Evolutionary conservation across 2,797 vertebrate species (phyloP).

Genomic region (Macrochelys suwanniensis): DNA sequence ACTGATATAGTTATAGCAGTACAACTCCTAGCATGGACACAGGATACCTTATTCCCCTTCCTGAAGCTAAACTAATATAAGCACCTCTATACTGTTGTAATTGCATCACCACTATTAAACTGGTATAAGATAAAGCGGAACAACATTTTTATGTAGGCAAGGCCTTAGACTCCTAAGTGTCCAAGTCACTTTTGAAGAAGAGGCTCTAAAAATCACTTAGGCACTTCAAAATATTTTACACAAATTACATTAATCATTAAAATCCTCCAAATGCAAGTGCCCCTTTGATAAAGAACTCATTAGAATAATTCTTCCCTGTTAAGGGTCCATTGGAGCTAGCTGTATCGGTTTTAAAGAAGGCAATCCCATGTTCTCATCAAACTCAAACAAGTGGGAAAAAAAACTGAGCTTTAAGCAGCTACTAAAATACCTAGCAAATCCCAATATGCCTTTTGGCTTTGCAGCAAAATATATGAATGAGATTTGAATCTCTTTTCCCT

Average conservation of each 20-base stretch:
- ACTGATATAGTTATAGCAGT: neutral
- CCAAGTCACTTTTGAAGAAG: neutral
- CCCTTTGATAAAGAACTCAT: neutral
- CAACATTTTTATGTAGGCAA: neutral
- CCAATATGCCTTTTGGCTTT: constrained; percentile 15
- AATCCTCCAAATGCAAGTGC: neutral
- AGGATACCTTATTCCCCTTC: too few species aligned
- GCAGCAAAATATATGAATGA: neutral
- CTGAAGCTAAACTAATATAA: neutral
- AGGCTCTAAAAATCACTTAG: neutral
- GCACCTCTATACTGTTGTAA: neutral
- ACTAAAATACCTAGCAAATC: neutral
- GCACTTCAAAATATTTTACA: neutral
- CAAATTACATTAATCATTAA: neutral
- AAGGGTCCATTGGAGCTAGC: neutral
- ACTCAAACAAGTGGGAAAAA: neutral
- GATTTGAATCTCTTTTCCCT: constrained; percentile 15
- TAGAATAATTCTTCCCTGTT: neutral
- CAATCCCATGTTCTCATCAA: neutral
- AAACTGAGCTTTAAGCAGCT: neutral
- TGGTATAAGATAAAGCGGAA: neutral
- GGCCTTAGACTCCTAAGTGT: neutral
- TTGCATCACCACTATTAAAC: neutral
- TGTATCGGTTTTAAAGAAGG: neutral
- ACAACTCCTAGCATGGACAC: neutral